Evolutionary conservation across 2,113 vertebrate species (phyloP).

Genomic region (Mus spicilegus): DNA sequence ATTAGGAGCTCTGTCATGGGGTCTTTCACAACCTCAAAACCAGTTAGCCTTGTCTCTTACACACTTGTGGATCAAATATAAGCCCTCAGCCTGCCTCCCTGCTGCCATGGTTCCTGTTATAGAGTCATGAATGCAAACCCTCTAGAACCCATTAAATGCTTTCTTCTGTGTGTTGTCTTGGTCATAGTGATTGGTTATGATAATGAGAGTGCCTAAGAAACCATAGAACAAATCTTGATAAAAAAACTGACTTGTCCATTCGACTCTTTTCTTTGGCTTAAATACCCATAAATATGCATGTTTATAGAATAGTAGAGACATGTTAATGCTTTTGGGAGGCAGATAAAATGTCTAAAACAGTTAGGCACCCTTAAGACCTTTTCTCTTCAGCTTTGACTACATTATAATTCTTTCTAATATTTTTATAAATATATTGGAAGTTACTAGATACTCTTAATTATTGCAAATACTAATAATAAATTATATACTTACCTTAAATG

Average conservation of each 20-base stretch:
- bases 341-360: neutral
- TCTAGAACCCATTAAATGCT: neutral
- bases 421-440: neutral
- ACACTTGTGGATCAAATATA: neutral
- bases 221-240: neutral
- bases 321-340: neutral
- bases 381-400: neutral
- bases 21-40: neutral
- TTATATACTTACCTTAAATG: constrained; percentile 4
- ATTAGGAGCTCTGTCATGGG: neutral
- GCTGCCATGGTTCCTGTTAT: neutral
- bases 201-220: neutral
- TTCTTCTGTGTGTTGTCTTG: neutral
- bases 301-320: neutral
- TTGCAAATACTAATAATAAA: constrained; percentile 33
- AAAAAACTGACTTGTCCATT: neutral
- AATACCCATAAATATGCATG: neutral
- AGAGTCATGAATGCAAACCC: neutral
- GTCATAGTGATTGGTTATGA: neutral
- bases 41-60: neutral
- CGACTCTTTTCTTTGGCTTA: neutral
- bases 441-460: constrained; percentile 22
- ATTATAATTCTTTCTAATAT: constrained; percentile 7
- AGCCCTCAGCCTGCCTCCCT: neutral
- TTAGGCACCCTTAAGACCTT: neutral